Base-by-base conservation (phyloP, 2,113 vertebrate species). In the Rhineura floridana region DNA sequence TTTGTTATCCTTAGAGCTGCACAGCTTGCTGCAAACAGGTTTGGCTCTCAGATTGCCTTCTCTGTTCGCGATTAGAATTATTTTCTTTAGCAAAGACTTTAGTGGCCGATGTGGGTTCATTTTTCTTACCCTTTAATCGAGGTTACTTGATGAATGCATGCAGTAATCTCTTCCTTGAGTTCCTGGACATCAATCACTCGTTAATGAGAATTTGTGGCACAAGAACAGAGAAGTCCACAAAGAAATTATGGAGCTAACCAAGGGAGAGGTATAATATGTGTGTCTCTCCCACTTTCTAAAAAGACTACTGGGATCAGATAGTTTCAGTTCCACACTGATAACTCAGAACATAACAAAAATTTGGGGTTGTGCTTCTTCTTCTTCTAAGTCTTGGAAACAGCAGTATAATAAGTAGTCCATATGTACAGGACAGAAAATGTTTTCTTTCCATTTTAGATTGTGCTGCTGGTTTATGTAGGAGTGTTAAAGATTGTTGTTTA, bases 101-200 rank as follows among this genome's bases (percentile, higher is more conserved):
- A 72, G 83, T 82, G 88, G 81, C 19, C 19, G 15, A 13, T 0
- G 1, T 1, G 44, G 42, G 85, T 85, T 80, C 72, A 86, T 90
- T 90, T 91, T 87, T 86, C 79, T 81, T 91, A 85, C 91, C 87
- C 85, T 82, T 83, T 87, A 93, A 93, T 90, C 0, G 3, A 93
- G 81, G 85, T 87, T 89, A 81, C 85, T 87, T 94, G 87, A 90
- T 75, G 5, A 88, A 76, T 87, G 88, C 85, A 87, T 75, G 36
- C 78, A 86, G 91, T 87, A 92, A 93, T 89, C 81, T 88, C 91
- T 89, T 85, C 88, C 90, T 79, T 30, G 73, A 87, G 87, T 88
- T 93, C 91, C 65, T 83, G 89, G 83, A 42, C 50, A 82, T 84
- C 85, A 89, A 78, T 89, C 89, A 42, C 84, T 80, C 42, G 0